Base-by-base conservation (phyloP, 1,140 invertebrate genomes). In the Asobara japonica region DNA sequence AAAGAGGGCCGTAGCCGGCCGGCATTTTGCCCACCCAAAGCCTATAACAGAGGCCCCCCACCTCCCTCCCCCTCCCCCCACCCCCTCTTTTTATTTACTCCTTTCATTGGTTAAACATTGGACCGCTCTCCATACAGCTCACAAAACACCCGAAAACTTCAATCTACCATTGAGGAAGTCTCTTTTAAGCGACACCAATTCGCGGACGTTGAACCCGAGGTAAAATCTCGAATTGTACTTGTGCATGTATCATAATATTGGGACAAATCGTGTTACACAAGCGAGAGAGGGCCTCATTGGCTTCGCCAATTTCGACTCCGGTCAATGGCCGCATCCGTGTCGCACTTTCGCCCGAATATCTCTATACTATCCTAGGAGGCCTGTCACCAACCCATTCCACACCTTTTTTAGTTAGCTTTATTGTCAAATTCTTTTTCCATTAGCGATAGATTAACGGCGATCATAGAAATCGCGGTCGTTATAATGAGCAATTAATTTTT, bases 331-430 rank as follows among this genome's bases (percentile, higher is more conserved):
- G 20, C 29, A 33, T 36, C 22, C n/a, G 16, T 70, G 68, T 60
- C 68, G 68, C 60, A 70, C 68, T 70, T 70, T 70, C 68, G 68
- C 68, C 68, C 68, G 68, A 70, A 70, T 64, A 56, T 60, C 29
- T 64, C 56, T 11, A 70, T 62, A 64, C 31, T 45, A 36, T 70
- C 18, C 68, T 64, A 31, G 20, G 41, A 3, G 22, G n/a, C 20
- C 64, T 29, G 18, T 8, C 7, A 51, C 45, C 1, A 2, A 51
- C 2, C 8, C n/a, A 18, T 51, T 51, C 16, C n/a, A 18, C 18
- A 16, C 4, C 20, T 51, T 6, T 1, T 18, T 16, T n/a, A n/a
- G n/a, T n/a, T n/a, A n/a, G n/a, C n/a, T n/a, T n/a, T n/a, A n/a
- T n/a, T n/a, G n/a, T n/a, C n/a, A n/a, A n/a, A n/a, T n/a, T n/a